Evolutionary conservation across 2,113 vertebrate species (phyloP).

Genomic region (Labeo catla): DNA sequence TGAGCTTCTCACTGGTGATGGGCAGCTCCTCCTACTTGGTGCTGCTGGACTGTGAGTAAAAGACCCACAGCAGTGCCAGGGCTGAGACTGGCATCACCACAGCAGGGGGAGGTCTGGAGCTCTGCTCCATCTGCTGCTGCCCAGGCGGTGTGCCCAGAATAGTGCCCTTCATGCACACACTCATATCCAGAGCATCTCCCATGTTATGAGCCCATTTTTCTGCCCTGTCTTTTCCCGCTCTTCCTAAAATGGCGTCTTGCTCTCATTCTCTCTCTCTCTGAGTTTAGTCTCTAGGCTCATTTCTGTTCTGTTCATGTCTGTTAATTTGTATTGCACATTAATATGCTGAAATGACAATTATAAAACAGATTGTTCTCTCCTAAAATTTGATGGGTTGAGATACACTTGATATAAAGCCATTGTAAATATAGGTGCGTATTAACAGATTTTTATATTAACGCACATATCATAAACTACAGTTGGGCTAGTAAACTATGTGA

Average conservation of each 20-base stretch:
- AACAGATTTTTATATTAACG: background rate
- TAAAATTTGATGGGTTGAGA: background rate
- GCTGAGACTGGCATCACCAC: slow-evolving; percentile 52
- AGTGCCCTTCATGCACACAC: slow-evolving; percentile 12
- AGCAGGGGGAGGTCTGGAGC: slow-evolving; percentile 54
- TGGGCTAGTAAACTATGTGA: background rate
- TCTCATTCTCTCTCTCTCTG: background rate
- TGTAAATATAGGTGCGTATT: background rate
- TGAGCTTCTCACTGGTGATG: background rate
- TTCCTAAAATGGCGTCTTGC: slow-evolving; percentile 33
- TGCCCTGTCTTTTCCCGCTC: slow-evolving; percentile 15
- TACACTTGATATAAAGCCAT: background rate
- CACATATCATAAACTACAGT: background rate
- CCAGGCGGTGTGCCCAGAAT: slow-evolving; percentile 53
- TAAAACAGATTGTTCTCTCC: background rate
- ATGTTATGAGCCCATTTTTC: slow-evolving; percentile 26
- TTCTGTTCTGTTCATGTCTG: background rate
- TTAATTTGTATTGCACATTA: background rate
- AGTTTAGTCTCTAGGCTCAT: background rate
- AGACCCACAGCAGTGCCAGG: slow-evolving; percentile 42
- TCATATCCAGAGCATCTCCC: slow-evolving; percentile 36
- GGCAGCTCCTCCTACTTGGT: background rate
- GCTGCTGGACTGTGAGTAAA: slow-evolving; percentile 7
- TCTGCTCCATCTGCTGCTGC: slow-evolving; percentile 51
- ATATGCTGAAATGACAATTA: background rate